Base-by-base conservation (phyloP, 2,113 vertebrate genomes). In the Tenrec ecaudatus region DNA sequence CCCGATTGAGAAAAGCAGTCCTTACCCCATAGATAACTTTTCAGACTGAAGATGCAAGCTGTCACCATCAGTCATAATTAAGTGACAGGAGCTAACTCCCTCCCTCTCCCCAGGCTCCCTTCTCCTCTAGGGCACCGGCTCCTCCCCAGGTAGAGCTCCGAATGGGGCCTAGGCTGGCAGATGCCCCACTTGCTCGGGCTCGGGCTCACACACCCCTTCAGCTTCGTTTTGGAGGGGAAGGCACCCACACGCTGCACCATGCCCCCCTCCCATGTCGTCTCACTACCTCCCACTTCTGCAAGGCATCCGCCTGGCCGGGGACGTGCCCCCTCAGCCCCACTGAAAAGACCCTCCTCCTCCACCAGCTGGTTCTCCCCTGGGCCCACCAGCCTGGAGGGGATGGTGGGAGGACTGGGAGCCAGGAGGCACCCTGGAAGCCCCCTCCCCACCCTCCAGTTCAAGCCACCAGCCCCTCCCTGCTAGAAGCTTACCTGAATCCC, bases 51-150 rank as follows among this genome's bases (percentile, higher is more conserved):
- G 98, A 97, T 87, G 95, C 73, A 0, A 96, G 96, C 96, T 97
- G 97, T 96, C 97, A 97, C 92, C 77, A 79, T 97, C 97, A 94
- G 96, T 97, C 97, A 98, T 95, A 97, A 98, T 97, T 97, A 97
- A 97, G 96, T 84, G 90, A 96, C 96, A 96, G 1, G 62, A 97
- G 91, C 29, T 96, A 93, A 83, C 47, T 71, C 22, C 86, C 62
- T 87, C 23, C 62, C 62, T 23, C 57, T 14, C 1, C 36, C 0
- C 0, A 0, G 0, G 3, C 91, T 82, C 91, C 71, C 84, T 91
- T 79, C 66, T 40, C 58, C 57, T 92, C 62, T 33, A 0, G 2
- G 53, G 57, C 62, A 47, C 66, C 0, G 0, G 6, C 64, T 76
- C 58, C 79, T 91, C 82, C 92, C n/a, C 36, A 84, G 91, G 33